Conservation (phyloP, 2,888 invertebrate species). For the Pyrocoelia pectoralis region DNA sequence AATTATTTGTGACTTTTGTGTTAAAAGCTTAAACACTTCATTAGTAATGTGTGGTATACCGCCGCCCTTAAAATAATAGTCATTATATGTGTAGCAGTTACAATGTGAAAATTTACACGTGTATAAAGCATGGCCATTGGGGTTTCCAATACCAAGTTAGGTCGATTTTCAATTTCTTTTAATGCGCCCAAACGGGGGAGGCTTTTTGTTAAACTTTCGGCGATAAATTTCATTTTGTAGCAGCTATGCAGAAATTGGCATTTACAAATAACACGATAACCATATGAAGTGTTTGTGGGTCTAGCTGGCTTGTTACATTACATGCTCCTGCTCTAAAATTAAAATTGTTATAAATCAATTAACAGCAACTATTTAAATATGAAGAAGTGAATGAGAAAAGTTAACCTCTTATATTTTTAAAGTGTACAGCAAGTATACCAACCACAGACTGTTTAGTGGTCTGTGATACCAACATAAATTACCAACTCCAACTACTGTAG, state of each 20-base stretch:
- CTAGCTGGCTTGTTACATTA: no score
- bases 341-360: no score
- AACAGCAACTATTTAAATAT: no score
- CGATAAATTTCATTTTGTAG: constrained; percentile 75
- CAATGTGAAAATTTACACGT: constrained; percentile 64
- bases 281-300: no score
- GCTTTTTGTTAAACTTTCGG: constrained; percentile 67
- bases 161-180: constrained; percentile 65
- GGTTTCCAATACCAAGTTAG: constrained; percentile 70
- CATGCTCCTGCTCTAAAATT: no score
- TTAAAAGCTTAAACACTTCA: constrained; percentile 75
- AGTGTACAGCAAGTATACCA: no score
- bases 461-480: no score
- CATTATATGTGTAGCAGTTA: not conserved
- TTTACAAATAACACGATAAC: not conserved
- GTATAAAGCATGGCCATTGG: constrained; percentile 80
- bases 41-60: constrained; percentile 83
- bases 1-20: constrained; percentile 67
- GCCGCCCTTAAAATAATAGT: constrained; percentile 69
- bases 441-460: no score
- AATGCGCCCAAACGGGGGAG: constrained; percentile 74
- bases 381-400: no score
- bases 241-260: not conserved
- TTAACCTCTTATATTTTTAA: no score
- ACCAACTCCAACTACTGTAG: no score